Conservation (phyloP, 2,888 invertebrate genomes). For the Gryllus longicercus region DNA sequence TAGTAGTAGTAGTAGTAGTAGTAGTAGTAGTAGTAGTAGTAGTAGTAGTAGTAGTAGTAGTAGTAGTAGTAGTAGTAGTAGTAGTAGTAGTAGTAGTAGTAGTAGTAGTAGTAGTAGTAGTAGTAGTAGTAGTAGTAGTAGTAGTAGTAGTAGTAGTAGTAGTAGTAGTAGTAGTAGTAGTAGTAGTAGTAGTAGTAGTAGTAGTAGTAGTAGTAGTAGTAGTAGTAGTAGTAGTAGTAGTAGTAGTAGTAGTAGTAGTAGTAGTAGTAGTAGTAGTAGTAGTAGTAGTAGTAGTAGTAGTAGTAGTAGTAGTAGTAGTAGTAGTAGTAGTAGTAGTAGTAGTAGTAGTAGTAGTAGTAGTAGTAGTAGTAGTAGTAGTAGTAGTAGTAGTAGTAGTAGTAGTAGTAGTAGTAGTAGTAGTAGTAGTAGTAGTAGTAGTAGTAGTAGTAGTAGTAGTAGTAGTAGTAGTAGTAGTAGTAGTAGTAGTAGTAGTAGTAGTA, state of each 20-base stretch:
- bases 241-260: constrained; percentile 17
- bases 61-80: constrained; percentile 17
- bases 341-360: constrained; percentile 17
- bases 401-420: constrained; percentile 17
- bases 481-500: constrained; percentile 17
- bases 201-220: constrained; percentile 17
- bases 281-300: constrained; percentile 17
- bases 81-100: constrained; percentile 17
- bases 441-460: constrained; percentile 17
- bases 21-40: constrained; percentile 17
- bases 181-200: constrained; percentile 17
- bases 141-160: constrained; percentile 17
- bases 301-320: constrained; percentile 17
- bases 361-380: constrained; percentile 17
- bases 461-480: constrained; percentile 17
- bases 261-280: constrained; percentile 17
- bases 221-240: constrained; percentile 17
- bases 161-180: constrained; percentile 17
- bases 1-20: constrained; percentile 17
- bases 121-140: constrained; percentile 17
- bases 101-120: constrained; percentile 17
- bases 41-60: constrained; percentile 17
- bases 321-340: constrained; percentile 17
- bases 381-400: constrained; percentile 17
- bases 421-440: constrained; percentile 17